Evolutionary conservation across 2,797 vertebrate species (phyloP), one percentile per base, ranked within the genome.

Genomic region (Aselliscus stoliczkanus): DNA sequence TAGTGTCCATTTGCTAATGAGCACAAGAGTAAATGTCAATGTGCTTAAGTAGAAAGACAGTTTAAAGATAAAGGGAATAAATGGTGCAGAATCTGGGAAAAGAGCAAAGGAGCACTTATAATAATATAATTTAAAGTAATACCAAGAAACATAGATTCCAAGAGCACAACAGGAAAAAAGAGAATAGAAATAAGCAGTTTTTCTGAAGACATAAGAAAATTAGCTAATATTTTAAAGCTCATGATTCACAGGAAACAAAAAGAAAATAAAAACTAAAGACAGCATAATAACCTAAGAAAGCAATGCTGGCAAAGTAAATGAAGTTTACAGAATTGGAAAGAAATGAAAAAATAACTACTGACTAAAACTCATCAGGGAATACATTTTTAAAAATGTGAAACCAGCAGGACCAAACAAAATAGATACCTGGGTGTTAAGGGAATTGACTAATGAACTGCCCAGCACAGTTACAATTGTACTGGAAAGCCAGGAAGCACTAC

Each of bases 371-470:
- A 88, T 86, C 14, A 67, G 93, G 80, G 96, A 95, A 97, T 94
- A 39, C 56, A 87, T 96, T 94, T 60, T 52, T 1, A n/a, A 94
- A 93, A 96, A 85, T 94, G 95, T 80, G 87, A 93, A 97, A 88
- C 37, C 83, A 95, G 94, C 87, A 97, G 62, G 89, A 96, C 34
- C 80, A 95, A 97, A 90, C 93, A 87, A 97, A 97, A 90, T 82
- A 64, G 67, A 77, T 93, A 58, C 89, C 84, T 69, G 8, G 83
- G 89, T 20, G 1, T 70, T 83, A 67, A 96, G 62, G 89, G 89
- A 95, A 93, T 93, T 97, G 96, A 97, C 91, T 97, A 93, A 97
- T 94, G 88, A 96, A 96, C 76, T 97, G 95, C 77, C 31, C n/a
- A 87, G 64, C 29, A 65, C 84, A 77, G 44, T 84, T 34, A 47